Evolutionary conservation across 2,797 vertebrate species (phyloP).

Genomic region (Myotis pilosus): DNA sequence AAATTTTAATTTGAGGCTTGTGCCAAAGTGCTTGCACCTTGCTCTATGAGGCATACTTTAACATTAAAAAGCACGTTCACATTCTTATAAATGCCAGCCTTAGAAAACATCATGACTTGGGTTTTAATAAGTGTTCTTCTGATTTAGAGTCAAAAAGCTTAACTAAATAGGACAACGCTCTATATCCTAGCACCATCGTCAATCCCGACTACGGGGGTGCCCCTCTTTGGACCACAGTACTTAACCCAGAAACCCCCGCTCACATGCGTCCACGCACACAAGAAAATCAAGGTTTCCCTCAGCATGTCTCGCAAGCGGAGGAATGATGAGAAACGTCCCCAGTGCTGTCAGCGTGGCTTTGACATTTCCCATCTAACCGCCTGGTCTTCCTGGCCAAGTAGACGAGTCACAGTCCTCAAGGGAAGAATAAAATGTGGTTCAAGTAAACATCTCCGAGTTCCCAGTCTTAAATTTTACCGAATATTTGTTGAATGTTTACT

Average conservation of each 20-base stretch:
- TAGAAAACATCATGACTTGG: background rate
- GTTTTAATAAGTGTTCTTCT: constrained; percentile 3
- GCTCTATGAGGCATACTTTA: background rate
- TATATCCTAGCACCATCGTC: background rate
- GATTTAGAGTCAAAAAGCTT: background rate
- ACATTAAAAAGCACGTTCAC: background rate
- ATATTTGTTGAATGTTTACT: background rate
- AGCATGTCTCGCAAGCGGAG: background rate
- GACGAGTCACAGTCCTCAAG: background rate
- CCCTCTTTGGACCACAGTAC: background rate
- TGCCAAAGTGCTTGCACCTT: background rate
- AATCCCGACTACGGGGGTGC: background rate
- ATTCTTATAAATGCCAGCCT: background rate
- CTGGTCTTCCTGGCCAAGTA: background rate
- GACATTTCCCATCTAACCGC: background rate
- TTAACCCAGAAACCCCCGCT: background rate
- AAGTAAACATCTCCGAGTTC: background rate
- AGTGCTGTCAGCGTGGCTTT: background rate
- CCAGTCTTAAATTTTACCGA: background rate
- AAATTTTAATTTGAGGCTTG: constrained; percentile 30
- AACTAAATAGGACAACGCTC: background rate
- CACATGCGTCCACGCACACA: background rate
- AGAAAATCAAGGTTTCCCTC: background rate
- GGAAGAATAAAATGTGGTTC: background rate
- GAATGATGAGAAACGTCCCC: background rate